Percentiles rank a stretch among this genome's conserved stretches.
Conservation (phyloP, 92 coral and sea anemone species). For the Epizoanthus illoricatus region DNA sequence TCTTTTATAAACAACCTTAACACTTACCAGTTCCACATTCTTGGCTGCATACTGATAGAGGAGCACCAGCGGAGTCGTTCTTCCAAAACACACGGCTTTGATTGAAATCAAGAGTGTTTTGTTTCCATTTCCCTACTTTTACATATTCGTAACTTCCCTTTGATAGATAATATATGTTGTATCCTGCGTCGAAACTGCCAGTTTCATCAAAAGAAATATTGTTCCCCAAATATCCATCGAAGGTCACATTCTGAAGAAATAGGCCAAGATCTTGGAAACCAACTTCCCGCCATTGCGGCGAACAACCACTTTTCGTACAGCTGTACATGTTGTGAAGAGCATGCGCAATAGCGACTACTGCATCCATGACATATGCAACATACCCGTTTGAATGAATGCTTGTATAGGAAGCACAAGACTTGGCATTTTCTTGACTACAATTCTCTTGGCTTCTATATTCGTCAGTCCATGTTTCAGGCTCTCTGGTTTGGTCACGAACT, state of each 20-base stretch:
- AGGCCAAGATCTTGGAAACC: conserved; percentile 45
- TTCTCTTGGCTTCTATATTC: conserved; percentile 35
- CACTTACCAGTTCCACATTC: conserved; percentile 60
- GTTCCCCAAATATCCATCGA: conserved; percentile 46
- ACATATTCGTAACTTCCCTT: conserved; percentile 35
- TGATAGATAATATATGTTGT: conserved; percentile 46
- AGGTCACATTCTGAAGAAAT: conserved; percentile 53
- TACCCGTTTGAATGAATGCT: conserved; percentile 62
- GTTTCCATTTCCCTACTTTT: conserved; percentile 54
- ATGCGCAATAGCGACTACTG: conserved; percentile 71
- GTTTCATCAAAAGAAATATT: conserved; percentile 43
- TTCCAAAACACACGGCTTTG: conserved; percentile 17
- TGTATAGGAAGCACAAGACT: conserved; percentile 15
- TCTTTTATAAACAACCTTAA: background rate
- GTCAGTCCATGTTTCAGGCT: conserved; percentile 41
- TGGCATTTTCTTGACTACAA: conserved; percentile 8
- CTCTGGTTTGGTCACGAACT: background rate
- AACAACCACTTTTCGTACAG: conserved; percentile 52
- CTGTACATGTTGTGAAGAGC: conserved; percentile 69
- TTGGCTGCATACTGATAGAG: conserved; percentile 53
- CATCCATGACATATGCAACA: conserved; percentile 72
- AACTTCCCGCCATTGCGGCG: conserved; percentile 16
- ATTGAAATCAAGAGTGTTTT: conserved; percentile 1
- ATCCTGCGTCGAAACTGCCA: conserved; percentile 50
- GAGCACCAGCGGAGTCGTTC: conserved; percentile 4